Base-by-base conservation (phyloP, 2,888 invertebrate genomes). In the Drosophila subsilvestris region DNA sequence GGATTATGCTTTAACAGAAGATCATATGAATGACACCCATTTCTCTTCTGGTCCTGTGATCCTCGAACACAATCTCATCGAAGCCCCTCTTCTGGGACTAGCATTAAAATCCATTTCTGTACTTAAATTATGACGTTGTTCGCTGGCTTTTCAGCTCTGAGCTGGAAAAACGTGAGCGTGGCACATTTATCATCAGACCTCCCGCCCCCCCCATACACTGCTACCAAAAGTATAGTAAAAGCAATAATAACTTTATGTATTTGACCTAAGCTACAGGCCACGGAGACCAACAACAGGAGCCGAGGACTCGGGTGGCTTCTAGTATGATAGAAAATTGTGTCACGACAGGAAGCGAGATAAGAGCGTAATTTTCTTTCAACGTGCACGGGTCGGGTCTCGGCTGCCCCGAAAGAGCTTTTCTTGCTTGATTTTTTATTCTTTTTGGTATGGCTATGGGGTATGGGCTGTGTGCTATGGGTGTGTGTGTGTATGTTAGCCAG, bases 321-420 rank as follows among this genome's bases (percentile, higher is more conserved):
- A 37, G n/a, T 89, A 89, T 90, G 89, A 91, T 91, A 90, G 90
- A 90, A 91, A 90, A 91, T 90, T 91, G 88, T 91, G 89, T 90
- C 92, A 92, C 92, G 92, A 92, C 92, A 92, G 92, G 92, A 92
- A 92, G 86, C 91, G 80, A 91, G 92, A 92, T 92, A 92, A 92
- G 92, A 90, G 87, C 90, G 90, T 91, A 91, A 91, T 90, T 89
- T 86, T 89, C 90, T 85, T 85, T 85, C 89, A 87, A 78, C 87
- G 80, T 82, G 55, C 80, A 74, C 63, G 62, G 75, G 59, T 12
- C 32, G 5, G 25, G 25, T 5, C 5, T 25, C 53, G 2, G 9
- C 1, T 6, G 27, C 78, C 49, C 67, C 74, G 63, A 84, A 84
- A 79, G 37, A 37, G 84, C 85, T 71, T 68, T 60, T 74, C 69